These are phyloP conservation scores for Agriopis aurantiaria DNA, from an alignment of 2,888 invertebrate genomes.

Conservation along the genomic window DNA sequence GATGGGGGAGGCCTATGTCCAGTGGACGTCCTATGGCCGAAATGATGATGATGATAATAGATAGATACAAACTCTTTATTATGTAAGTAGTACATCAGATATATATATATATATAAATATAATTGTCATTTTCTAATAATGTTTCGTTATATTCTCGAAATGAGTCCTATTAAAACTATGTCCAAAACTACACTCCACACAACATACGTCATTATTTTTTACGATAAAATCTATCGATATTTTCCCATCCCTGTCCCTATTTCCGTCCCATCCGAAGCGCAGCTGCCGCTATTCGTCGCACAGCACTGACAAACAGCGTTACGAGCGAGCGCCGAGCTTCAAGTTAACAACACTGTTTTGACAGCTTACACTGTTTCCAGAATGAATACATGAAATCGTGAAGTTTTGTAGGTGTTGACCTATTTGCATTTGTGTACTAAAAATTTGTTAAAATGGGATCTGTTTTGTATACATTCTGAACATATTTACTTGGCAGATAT, in stretches of 20 bases:
- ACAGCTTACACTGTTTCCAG: constrained; percentile 72
- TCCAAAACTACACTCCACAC: background rate
- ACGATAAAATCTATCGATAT: constrained; percentile 5
- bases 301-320: constrained; percentile 57
- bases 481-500: background rate
- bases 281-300: constrained; percentile 78
- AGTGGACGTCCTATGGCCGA: no score
- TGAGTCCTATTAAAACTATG: background rate
- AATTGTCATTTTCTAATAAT: no score
- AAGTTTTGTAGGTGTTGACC: constrained; percentile 22
- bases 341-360: constrained; percentile 85
- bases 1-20: no score
- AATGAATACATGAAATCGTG: constrained; percentile 54
- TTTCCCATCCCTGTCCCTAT: constrained; percentile 62
- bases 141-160: no score
- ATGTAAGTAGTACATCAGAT: no score
- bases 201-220: background rate
- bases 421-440: constrained; percentile 7
- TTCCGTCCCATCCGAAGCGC: constrained; percentile 71
- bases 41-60: no score
- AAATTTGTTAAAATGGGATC: no score
- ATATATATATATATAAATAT: no score
- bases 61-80: no score
- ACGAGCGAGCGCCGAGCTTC: constrained; percentile 59
- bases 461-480: background rate